These are phyloP conservation scores for Cremastinae sp. DNA, from an alignment of 2,888 invertebrate genomes.

Conservation along the genomic window DNA sequence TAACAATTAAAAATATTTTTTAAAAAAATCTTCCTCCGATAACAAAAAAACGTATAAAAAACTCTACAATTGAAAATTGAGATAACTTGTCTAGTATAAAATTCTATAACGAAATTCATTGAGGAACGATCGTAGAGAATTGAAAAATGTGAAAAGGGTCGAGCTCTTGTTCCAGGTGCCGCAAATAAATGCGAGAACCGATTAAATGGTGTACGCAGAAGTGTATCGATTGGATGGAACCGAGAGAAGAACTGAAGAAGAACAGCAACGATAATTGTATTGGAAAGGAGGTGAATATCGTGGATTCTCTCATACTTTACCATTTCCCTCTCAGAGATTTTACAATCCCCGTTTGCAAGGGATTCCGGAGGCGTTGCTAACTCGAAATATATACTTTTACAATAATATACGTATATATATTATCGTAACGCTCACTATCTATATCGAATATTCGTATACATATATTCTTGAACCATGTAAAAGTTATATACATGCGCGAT, in stretches of 20 bases:
- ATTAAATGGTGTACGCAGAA: conserved; percentile 30
- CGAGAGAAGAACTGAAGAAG: too few species aligned
- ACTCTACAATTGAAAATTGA: too few species aligned
- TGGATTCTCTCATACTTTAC: conserved; percentile 57
- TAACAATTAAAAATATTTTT: too few species aligned
- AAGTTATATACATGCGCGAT: conserved; percentile 17
- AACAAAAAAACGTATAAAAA: too few species aligned
- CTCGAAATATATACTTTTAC: conserved; percentile 36
- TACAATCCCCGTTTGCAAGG: conserved; percentile 47
- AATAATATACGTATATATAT: neutral
- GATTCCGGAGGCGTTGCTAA: conserved; percentile 50
- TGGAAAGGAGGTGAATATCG: conserved; percentile 23
- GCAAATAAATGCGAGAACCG: conserved; percentile 29
- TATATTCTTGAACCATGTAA: too few species aligned
- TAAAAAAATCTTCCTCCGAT: too few species aligned
- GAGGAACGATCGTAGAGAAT: neutral
- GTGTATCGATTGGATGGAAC: conserved; percentile 47
- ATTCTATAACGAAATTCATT: neutral
- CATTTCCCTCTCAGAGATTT: conserved; percentile 49
- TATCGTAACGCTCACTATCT: too few species aligned
- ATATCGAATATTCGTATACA: too few species aligned
- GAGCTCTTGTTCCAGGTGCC: neutral
- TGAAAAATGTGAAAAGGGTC: conserved; percentile 13
- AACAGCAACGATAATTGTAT: conserved; percentile 34
- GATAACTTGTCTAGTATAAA: neutral